Evolutionary conservation across 2,888 invertebrate genomes (phyloP).

Genomic region (Spialia ferax): DNA sequence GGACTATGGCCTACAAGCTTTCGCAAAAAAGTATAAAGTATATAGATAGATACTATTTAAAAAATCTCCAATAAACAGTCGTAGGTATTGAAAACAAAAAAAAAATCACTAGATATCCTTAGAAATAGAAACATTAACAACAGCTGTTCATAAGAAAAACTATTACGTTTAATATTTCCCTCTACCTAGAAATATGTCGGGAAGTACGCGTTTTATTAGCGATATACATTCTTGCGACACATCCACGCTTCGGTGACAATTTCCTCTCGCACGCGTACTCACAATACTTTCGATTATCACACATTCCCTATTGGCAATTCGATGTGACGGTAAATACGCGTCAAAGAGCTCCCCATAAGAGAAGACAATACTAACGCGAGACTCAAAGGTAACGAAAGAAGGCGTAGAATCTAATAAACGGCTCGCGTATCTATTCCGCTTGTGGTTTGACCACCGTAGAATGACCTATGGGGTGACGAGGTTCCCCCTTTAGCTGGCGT

Average conservation of each 20-base stretch:
- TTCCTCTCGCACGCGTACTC: slow-evolving; percentile 9
- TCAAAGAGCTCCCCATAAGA: slow-evolving; percentile 69
- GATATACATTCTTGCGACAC: slow-evolving; percentile 10
- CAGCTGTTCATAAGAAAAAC: background rate
- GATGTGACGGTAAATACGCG: slow-evolving; percentile 63
- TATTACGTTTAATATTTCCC: slow-evolving; percentile 20
- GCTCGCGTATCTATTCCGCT: slow-evolving; percentile 79
- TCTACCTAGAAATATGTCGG: slow-evolving; percentile 4
- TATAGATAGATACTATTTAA: too few species aligned
- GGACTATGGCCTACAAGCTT: too few species aligned
- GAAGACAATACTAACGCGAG: slow-evolving; percentile 78
- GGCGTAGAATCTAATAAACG: slow-evolving; percentile 83
- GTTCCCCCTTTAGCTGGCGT: slow-evolving; percentile 58
- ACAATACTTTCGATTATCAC: slow-evolving; percentile 28
- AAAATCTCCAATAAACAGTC: too few species aligned
- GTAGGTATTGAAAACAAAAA: too few species aligned
- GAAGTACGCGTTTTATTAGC: slow-evolving; percentile 22
- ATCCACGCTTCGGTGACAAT: background rate
- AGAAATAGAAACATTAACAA: background rate
- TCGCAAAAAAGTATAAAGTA: too few species aligned
- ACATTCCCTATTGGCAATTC: slow-evolving; percentile 50
- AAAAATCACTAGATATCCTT: too few species aligned
- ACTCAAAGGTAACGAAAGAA: slow-evolving; percentile 83
- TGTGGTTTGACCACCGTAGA: slow-evolving; percentile 70
- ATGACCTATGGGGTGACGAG: slow-evolving; percentile 61